phyloP scores from a whole-genome alignment of 2,888 invertebrate genomes.

The Diarsia rubi region DNA sequence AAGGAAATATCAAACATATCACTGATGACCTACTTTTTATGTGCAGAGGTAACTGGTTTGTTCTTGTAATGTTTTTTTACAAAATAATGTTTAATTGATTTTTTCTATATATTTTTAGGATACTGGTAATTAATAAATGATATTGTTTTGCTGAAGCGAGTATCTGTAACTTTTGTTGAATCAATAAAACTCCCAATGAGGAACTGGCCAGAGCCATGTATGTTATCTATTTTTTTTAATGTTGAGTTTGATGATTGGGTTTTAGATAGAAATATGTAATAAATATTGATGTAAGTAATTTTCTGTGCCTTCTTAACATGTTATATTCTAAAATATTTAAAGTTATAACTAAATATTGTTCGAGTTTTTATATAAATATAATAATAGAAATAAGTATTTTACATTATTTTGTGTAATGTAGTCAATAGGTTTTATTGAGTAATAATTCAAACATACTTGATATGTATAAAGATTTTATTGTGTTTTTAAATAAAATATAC shows the following conservation, averaged over 20 bases:
- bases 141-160: not conserved
- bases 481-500: constrained; percentile 31
- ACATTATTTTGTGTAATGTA: not conserved
- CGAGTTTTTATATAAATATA: not conserved
- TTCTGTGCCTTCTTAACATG: constrained; percentile 35
- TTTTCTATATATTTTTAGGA: no score
- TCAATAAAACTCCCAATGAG: not conserved
- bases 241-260: not conserved
- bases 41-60: not conserved
- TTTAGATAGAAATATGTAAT: not conserved
- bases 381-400: no score
- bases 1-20: not conserved
- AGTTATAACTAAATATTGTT: not conserved
- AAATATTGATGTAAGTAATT: not conserved
- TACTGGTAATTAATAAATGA: not conserved
- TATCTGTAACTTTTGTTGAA: not conserved
- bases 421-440: not conserved
- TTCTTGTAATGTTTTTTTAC: not conserved
- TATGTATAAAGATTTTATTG: constrained; percentile 2
- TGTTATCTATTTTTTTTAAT: not conserved
- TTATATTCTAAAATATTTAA: not conserved
- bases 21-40: constrained; percentile 52
- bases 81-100: not conserved
- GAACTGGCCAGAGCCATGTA: not conserved
- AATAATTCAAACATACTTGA: not conserved